Evolutionary conservation across 2,797 vertebrate genomes (phyloP).

Genomic region (Syngnathus rostellatus): DNA sequence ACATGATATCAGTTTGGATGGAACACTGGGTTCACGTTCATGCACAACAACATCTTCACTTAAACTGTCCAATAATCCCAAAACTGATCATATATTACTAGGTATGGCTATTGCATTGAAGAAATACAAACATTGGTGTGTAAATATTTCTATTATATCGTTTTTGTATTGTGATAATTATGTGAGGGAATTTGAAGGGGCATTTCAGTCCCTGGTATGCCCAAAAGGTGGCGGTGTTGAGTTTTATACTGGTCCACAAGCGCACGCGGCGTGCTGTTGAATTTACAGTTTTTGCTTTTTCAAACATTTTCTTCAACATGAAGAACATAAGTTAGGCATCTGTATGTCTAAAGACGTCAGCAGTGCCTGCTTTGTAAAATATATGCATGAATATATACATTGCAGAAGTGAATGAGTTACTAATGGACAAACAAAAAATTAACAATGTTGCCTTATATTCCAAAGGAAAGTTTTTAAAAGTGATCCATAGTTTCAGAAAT

Average conservation of each 20-base stretch:
- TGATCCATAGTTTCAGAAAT: background rate
- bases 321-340: background rate
- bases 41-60: constrained; percentile 26
- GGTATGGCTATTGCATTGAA: no score
- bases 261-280: background rate
- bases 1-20: constrained; percentile 67
- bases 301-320: background rate
- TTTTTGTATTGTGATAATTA: background rate
- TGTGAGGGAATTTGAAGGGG: background rate
- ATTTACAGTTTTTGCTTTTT: constrained; percentile 5
- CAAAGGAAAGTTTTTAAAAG: background rate
- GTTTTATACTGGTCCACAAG: constrained; percentile 58
- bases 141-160: background rate
- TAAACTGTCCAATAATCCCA: background rate
- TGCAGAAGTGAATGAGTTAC: background rate
- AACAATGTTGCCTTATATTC: no score
- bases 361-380: background rate
- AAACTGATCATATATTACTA: background rate
- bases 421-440: background rate
- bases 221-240: constrained; percentile 98
- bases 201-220: constrained; percentile 30
- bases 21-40: constrained; percentile 76
- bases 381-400: background rate
- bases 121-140: background rate
- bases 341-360: background rate